Evolutionary conservation across 2,797 vertebrate genomes (phyloP).

Genomic region (Monodelphis domestica): DNA sequence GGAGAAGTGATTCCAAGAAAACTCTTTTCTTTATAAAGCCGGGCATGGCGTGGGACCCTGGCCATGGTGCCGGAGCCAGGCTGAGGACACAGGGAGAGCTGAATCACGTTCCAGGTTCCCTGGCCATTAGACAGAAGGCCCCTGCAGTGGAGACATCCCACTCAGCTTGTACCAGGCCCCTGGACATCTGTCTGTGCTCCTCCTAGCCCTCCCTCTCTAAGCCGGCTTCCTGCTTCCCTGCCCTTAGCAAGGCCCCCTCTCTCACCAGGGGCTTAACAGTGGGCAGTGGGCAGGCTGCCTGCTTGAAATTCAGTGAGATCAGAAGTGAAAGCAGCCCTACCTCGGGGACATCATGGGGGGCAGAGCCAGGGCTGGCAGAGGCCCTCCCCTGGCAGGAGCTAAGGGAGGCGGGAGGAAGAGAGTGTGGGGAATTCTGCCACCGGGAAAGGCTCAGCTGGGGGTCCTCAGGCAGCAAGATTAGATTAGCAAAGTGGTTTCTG

Average conservation of each 20-base stretch:
- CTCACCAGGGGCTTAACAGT: not conserved
- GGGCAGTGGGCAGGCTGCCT: not conserved
- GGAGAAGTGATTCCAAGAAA: not conserved
- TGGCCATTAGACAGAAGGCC: not conserved
- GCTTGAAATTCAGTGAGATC: not conserved
- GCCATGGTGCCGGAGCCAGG: not conserved
- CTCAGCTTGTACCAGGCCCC: not conserved
- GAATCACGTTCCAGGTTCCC: not conserved
- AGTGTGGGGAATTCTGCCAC: not conserved
- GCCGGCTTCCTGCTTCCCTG: not conserved
- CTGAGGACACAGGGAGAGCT: not conserved
- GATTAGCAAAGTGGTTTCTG: not conserved
- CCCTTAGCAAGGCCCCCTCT: not conserved
- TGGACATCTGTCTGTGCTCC: not conserved
- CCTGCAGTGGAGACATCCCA: not conserved
- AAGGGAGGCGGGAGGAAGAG: not conserved
- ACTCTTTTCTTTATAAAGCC: not conserved
- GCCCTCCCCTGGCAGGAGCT: not conserved
- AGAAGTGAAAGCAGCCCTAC: not conserved
- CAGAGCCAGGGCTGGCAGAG: not conserved
- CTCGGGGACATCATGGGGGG: not conserved
- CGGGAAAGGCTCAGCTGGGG: not conserved
- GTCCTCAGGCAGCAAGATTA: not conserved
- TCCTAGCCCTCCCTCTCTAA: not conserved
- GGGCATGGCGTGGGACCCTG: not conserved